Percentiles rank a stretch among this genome's conserved stretches.
phyloP scores from a whole-genome alignment of 1,140 invertebrate genomes.

The Drosophila sp. region DNA sequence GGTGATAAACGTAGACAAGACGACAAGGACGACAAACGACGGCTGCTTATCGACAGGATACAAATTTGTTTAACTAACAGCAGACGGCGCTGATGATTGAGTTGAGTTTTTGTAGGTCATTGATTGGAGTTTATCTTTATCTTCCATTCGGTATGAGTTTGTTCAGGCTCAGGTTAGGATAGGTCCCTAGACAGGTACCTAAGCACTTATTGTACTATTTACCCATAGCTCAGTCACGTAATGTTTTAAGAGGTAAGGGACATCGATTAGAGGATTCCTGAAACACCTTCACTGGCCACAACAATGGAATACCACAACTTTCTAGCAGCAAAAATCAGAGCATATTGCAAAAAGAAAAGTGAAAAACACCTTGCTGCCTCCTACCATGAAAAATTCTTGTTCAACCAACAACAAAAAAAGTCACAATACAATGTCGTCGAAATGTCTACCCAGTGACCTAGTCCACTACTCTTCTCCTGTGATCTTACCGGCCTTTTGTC shows the following conservation, averaged over 20 bases:
- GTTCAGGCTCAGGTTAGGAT: constrained; percentile 25
- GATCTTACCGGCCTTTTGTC: constrained; percentile 63
- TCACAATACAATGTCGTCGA: constrained; percentile 59
- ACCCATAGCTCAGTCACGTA: constrained; percentile 37
- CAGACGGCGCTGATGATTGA: constrained; percentile 30
- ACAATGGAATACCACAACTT: constrained; percentile 24
- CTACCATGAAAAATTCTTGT: background rate
- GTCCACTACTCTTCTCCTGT: constrained; percentile 35
- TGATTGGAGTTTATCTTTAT: constrained; percentile 37
- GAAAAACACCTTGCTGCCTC: constrained; percentile 46
- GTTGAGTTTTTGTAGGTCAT: constrained; percentile 16
- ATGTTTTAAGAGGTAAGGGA: constrained; percentile 9
- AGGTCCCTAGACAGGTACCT: constrained; percentile 28
- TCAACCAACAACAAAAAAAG: constrained; percentile 17
- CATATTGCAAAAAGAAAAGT: constrained; percentile 64
- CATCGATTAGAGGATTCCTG: constrained; percentile 51
- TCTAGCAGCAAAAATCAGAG: constrained; percentile 61
- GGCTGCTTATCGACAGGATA: constrained; percentile 51
- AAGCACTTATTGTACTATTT: constrained; percentile 3
- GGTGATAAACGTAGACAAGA: constrained; percentile 54
- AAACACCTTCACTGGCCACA: constrained; percentile 62
- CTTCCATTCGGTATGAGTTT: constrained; percentile 29
- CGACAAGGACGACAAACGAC: background rate
- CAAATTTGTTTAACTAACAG: constrained; percentile 42
- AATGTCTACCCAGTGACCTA: constrained; percentile 74